These are phyloP conservation scores for Microctonus aethiopoides DNA, from an alignment of 2,888 invertebrate genomes.

Conservation along the genomic window DNA sequence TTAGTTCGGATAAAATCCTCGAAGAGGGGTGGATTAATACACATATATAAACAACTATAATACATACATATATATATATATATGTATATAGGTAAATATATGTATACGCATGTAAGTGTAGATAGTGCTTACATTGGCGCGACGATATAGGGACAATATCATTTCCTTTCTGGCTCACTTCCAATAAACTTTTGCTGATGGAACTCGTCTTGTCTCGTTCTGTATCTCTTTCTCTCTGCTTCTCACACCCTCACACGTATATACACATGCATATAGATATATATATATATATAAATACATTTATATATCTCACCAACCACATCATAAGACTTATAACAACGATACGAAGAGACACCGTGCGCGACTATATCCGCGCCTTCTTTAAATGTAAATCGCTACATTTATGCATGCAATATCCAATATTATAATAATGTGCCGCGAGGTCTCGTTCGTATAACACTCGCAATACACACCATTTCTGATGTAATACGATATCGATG, in stretches of 20 bases:
- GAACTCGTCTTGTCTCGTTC: slow-evolving; percentile 12
- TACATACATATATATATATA: no score
- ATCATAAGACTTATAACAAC: slow-evolving; percentile 13
- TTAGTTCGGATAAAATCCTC: background rate
- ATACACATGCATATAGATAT: no score
- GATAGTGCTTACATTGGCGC: background rate
- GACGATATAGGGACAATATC: slow-evolving; percentile 36
- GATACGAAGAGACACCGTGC: slow-evolving; percentile 32
- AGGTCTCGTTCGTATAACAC: slow-evolving; percentile 21
- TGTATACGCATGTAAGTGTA: no score
- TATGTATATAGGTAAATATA: no score
- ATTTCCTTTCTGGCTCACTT: slow-evolving; percentile 44
- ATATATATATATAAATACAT: no score
- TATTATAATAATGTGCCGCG: slow-evolving; percentile 40
- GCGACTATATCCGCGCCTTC: slow-evolving; percentile 13
- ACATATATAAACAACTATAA: no score
- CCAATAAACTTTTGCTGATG: slow-evolving; percentile 41
- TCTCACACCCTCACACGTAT: background rate
- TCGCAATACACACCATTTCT: slow-evolving; percentile 21
- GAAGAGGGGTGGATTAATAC: background rate
- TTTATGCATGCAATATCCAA: slow-evolving; percentile 47
- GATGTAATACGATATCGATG: slow-evolving; percentile 20
- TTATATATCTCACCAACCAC: no score
- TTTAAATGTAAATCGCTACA: slow-evolving; percentile 46
- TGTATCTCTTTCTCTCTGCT: background rate